Evolutionary conservation across 2,113 vertebrate genomes (phyloP).

Genomic region (western clawed frog (Xenopus tropicalis)): UCB_Xtro_10.0 CM004444.2:140022001-140022500

Average conservation of each 20-base stretch:
- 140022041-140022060: too few species aligned
- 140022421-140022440: slow-evolving; percentile 41
- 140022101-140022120: too few species aligned
- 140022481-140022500: slow-evolving; percentile 38
- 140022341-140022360: background rate
- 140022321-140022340: background rate
- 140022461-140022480: slow-evolving; percentile 33
- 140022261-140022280: background rate
- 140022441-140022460: slow-evolving; percentile 41
- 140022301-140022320: background rate
- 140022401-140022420: slow-evolving; percentile 34
- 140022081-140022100: too few species aligned
- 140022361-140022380: slow-evolving; percentile 29
- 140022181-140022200: too few species aligned
- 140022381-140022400: slow-evolving; percentile 21
- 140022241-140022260: background rate
- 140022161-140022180: too few species aligned
- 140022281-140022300: background rate
- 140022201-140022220: too few species aligned
- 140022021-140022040: too few species aligned
- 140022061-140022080: too few species aligned
- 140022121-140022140: too few species aligned
- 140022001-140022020: too few species aligned
- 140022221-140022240: too few species aligned
- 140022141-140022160: too few species aligned